Evolutionary conservation across 2,797 vertebrate genomes (phyloP).

Genomic region (Betta splendens): DNA sequence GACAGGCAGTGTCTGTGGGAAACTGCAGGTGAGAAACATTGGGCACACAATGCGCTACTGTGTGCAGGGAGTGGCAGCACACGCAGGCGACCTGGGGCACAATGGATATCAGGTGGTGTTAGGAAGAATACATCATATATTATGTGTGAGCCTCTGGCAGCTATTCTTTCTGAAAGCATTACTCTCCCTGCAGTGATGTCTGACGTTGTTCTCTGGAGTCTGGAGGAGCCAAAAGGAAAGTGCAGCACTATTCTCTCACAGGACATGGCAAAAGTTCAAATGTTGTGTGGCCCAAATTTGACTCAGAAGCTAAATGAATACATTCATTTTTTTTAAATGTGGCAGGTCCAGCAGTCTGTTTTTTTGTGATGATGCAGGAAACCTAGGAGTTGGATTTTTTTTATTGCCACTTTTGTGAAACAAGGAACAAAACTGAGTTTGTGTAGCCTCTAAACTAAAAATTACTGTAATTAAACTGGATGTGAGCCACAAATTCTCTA

Average conservation of each 20-base stretch:
- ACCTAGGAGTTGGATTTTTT: conserved; percentile 4
- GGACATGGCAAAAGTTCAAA: conserved; percentile 12
- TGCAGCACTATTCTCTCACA: conserved; percentile 18
- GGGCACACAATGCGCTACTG: conserved; percentile 20
- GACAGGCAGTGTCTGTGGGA: conserved; percentile 4
- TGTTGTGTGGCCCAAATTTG: conserved; percentile 1
- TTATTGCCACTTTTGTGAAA: conserved; percentile 5
- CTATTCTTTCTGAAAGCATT: conserved; percentile 46
- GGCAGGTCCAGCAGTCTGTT: background rate
- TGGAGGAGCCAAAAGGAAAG: conserved; percentile 27
- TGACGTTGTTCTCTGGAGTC: conserved; percentile 31
- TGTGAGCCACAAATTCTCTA: background rate
- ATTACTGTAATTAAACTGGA: background rate
- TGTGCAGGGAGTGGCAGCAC: conserved; percentile 34
- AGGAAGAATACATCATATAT: conserved; percentile 63
- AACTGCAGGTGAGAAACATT: conserved; percentile 15
- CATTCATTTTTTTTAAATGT: background rate
- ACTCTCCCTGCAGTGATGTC: conserved; percentile 21
- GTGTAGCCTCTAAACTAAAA: background rate
- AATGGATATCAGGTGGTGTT: conserved; percentile 53
- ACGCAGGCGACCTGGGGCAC: conserved; percentile 2
- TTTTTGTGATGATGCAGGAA: background rate
- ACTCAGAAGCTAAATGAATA: background rate
- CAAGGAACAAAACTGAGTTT: background rate
- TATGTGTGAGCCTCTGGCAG: conserved; percentile 46